Evolutionary conservation across 2,113 vertebrate species (phyloP).

Genomic region (Notothenia rossii): DNA sequence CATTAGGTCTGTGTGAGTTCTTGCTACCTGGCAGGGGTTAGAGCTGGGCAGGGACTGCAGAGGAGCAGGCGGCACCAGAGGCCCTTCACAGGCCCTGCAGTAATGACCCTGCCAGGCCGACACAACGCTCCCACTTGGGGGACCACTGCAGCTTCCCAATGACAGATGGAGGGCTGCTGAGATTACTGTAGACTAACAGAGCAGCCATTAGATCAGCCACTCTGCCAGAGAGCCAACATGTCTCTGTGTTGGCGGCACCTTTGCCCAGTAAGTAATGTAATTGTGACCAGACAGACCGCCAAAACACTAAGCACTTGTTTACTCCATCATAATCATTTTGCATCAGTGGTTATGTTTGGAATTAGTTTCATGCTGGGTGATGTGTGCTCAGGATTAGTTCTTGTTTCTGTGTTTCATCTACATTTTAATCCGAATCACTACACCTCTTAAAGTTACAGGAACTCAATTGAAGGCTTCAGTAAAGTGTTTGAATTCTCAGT

Average conservation of each 20-base stretch:
- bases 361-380: conserved; percentile 33
- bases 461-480: neutral
- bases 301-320: conserved; percentile 57
- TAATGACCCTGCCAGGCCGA: conserved; percentile 78
- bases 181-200: conserved; percentile 69
- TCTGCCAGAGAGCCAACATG: conserved; percentile 59
- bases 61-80: conserved; percentile 64
- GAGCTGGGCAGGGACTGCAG: conserved; percentile 75
- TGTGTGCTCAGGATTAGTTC: conserved; percentile 17
- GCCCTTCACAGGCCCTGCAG: conserved; percentile 62
- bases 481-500: neutral
- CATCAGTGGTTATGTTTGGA: conserved; percentile 51
- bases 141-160: conserved; percentile 67
- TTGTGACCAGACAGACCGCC: conserved; percentile 51
- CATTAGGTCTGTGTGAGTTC: conserved; percentile 82
- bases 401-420: conserved; percentile 11
- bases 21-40: conserved; percentile 82
- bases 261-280: conserved; percentile 54
- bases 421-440: conserved; percentile 43
- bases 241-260: conserved; percentile 68
- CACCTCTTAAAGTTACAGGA: neutral
- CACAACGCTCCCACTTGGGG: conserved; percentile 75
- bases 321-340: conserved; percentile 49
- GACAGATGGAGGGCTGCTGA: conserved; percentile 80
- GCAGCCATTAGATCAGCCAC: conserved; percentile 61